These are phyloP conservation scores for Eutolmus rufibarbis DNA, from an alignment of 2,888 invertebrate species.

Conservation along the genomic window DNA sequence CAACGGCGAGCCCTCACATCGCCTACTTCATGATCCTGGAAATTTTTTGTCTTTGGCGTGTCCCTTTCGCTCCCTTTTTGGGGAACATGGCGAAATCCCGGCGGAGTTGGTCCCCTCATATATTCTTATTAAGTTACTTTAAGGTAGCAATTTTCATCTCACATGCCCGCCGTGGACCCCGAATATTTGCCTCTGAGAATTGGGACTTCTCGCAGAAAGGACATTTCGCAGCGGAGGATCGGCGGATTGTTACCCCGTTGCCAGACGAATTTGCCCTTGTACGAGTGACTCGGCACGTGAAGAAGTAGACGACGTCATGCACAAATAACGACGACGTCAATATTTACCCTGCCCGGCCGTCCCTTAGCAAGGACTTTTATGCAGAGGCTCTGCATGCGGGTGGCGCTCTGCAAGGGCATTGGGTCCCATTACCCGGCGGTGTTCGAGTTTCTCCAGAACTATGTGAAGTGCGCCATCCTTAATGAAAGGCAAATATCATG, in stretches of 20 bases:
- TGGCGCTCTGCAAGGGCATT: not conserved
- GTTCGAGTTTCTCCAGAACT: constrained; percentile 29
- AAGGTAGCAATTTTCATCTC: constrained; percentile 45
- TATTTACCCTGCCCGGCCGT: constrained; percentile 45
- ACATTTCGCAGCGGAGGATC: constrained; percentile 5
- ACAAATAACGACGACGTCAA: constrained; percentile 42
- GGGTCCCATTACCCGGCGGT: constrained; percentile 38
- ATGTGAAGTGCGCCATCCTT: constrained; percentile 44
- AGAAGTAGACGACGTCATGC: constrained; percentile 37
- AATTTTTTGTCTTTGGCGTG: constrained; percentile 14
- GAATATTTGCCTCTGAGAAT: constrained; percentile 46
- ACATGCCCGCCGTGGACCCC: not conserved
- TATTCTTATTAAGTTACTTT: constrained; percentile 47
- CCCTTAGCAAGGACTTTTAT: constrained; percentile 40
- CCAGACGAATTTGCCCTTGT: not conserved
- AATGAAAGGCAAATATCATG: constrained; percentile 49
- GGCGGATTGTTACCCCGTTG: not conserved
- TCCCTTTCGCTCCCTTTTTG: constrained; percentile 22
- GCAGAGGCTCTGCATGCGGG: not conserved
- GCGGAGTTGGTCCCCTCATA: constrained; percentile 40
- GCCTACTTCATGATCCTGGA: not conserved
- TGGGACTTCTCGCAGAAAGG: constrained; percentile 25
- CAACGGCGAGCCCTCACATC: not conserved
- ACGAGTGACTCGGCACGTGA: constrained; percentile 35
- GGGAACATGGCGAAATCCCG: constrained; percentile 2